Base-by-base conservation (phyloP, 2,888 invertebrate species). In the Fragum fragum region DNA sequence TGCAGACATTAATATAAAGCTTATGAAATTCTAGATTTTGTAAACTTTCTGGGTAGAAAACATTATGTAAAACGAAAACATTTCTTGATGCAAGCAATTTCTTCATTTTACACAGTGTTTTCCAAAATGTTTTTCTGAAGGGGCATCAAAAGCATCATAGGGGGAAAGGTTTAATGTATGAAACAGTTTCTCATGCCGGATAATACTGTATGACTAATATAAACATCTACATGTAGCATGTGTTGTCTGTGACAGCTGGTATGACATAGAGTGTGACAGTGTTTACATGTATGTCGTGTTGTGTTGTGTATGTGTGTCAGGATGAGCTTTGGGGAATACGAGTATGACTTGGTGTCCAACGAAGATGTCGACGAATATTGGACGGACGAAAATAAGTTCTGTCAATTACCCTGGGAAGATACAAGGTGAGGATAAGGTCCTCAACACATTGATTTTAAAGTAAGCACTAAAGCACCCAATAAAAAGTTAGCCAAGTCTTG, bases 321-420 rank as follows among this genome's bases (percentile, higher is more conserved):
- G 29, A 81, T 77, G 75, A 79, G 79, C 14, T 76, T 73, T 42
- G 71, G 78, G 23, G 83, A 88, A 21, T 85, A 87, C 78, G 89
- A 90, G 68, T 92, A 92, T 79, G 78, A 86, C 61, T 72, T 87
- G 70, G 81, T 92, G 9, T 87, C 91, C 6, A 88, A 87, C 14
- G 85, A 89, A 80, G 92, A 92, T 85, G 63, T 79, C 23, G 91
- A 91, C 47, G 92, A 91, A 16, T 90, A 86, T 53, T 88, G 88
- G 79, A 61, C 85, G 16, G 89, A 91, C 61, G 86, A 89, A 52
- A 91, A 91, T 79, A 91, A 91, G 69, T 89, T 88, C 76, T 66
- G 53, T 0, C 85, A 84, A 11, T 77, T 91, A 47, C 90, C 91
- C 57, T 91, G 90, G 90, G 90, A 91, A 73, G 90, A 91, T 76